Evolutionary conservation across 2,888 invertebrate genomes (phyloP).

Genomic region (Zygothrica quintamaculata): DNA sequence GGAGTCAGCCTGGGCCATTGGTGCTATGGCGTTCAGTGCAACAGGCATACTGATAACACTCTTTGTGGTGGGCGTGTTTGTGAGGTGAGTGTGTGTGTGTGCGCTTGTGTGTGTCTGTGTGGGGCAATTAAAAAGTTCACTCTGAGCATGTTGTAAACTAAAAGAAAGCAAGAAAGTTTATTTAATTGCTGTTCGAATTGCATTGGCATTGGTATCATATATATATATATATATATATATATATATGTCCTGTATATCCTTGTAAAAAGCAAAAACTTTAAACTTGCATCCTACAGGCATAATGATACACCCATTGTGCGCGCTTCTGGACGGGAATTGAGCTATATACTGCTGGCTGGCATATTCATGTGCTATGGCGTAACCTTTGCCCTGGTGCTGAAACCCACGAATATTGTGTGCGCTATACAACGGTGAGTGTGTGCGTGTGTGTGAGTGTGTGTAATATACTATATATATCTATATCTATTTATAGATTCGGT

Average conservation of each 20-base stretch:
- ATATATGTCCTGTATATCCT: background rate
- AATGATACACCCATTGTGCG: constrained; percentile 98
- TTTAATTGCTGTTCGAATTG: constrained; percentile 35
- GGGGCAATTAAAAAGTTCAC: constrained; percentile 47
- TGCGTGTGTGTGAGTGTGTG: background rate
- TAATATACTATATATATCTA: background rate
- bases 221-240: background rate
- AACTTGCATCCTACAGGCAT: no score
- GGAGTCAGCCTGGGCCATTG: constrained; percentile 96
- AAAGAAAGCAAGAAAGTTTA: no score
- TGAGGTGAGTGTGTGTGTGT: constrained; percentile 84
- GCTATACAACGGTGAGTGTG: constrained; percentile 94
- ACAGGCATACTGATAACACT: constrained; percentile 93
- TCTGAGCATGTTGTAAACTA: background rate
- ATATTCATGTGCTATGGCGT: constrained; percentile 96
- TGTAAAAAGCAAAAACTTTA: no score
- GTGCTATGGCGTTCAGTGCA: constrained; percentile 95
- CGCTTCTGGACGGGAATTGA: constrained; percentile 95
- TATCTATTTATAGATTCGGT: constrained; percentile 88
- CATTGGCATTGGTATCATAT: background rate
- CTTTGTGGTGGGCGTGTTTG: constrained; percentile 92
- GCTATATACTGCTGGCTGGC: constrained; percentile 95
- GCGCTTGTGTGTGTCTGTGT: background rate
- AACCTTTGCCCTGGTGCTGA: constrained; percentile 95
- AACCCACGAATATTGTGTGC: constrained; percentile 94